These are phyloP conservation scores for Periphyllus acericola DNA, from an alignment of 2,888 invertebrate genomes.

Conservation along the genomic window DNA sequence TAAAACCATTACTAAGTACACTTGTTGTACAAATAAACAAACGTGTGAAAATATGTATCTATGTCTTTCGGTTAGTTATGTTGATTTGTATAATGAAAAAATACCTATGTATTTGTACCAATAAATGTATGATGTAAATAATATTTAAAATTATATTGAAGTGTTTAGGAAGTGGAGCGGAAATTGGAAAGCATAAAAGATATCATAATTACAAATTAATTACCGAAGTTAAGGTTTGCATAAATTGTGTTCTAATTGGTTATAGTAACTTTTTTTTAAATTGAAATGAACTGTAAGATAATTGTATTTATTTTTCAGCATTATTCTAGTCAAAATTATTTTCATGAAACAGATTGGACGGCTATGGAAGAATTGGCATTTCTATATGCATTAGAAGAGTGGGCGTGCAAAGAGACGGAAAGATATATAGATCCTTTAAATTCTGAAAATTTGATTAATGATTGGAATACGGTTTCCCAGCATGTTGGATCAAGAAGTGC, in stretches of 20 bases:
- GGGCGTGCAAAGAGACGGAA: conserved; percentile 6
- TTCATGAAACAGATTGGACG: conserved; percentile 79
- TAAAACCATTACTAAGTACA: neutral
- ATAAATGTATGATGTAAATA: neutral
- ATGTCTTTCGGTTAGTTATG: conserved; percentile 30
- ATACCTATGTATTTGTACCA: neutral
- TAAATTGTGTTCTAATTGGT: neutral
- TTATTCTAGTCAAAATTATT: conserved; percentile 35
- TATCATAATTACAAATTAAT: conserved; percentile 87
- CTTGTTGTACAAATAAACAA: conserved; percentile 32
- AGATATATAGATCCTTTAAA: conserved; percentile 6
- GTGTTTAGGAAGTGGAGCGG: conserved; percentile 94
- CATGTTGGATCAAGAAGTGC: conserved; percentile 35
- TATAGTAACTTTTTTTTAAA: neutral
- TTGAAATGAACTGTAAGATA: neutral
- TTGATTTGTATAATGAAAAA: neutral
- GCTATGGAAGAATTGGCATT: conserved; percentile 89
- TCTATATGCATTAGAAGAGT: conserved; percentile 89
- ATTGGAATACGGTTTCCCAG: conserved; percentile 16
- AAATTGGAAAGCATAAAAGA: conserved; percentile 90
- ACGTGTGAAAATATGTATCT: conserved; percentile 37
- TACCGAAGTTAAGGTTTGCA: neutral
- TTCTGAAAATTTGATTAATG: conserved; percentile 13
- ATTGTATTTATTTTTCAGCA: conserved; percentile 13
- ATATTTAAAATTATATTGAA: conserved; percentile 69